A percentile compares a stretch with the other conserved stretches of the same genome.
These are phyloP conservation scores for Selenia dentaria DNA, from an alignment of 2,888 invertebrate genomes.

Conservation along the genomic window DNA sequence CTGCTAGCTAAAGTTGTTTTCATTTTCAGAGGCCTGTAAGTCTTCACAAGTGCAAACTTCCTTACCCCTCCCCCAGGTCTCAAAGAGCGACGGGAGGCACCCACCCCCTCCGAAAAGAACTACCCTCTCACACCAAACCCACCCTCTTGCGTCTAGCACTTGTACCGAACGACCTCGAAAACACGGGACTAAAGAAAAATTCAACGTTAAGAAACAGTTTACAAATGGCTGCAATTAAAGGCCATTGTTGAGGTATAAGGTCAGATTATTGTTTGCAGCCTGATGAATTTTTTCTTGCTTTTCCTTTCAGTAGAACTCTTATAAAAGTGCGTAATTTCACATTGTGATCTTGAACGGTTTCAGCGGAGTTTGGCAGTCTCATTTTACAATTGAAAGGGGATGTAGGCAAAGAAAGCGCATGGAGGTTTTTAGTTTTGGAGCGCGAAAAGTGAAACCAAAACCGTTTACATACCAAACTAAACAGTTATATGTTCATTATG, in stretches of 20 bases:
- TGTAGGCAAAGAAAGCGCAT: slow-evolving; percentile 1
- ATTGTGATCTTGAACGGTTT: slow-evolving; percentile 13
- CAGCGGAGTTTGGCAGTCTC: slow-evolving; percentile 8
- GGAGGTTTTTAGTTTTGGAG: slow-evolving; percentile 6
- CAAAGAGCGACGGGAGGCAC: slow-evolving; percentile 43
- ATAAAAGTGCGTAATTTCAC: slow-evolving; percentile 21
- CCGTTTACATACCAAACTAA: too few species aligned
- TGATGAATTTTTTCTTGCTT: slow-evolving; percentile 37
- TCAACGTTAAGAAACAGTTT: slow-evolving; percentile 28
- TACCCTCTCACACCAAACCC: slow-evolving; percentile 27
- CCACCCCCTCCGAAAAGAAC: slow-evolving; percentile 23
- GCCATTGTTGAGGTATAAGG: slow-evolving; percentile 48
- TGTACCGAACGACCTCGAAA: slow-evolving; percentile 68
- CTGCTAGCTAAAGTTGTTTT: slow-evolving; percentile 24
- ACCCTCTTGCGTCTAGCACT: slow-evolving; percentile 62
- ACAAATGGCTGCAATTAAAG: slow-evolving; percentile 46
- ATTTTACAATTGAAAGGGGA: slow-evolving; percentile 12
- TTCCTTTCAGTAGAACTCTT: slow-evolving; percentile 29
- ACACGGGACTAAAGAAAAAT: slow-evolving; percentile 50
- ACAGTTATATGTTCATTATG: too few species aligned
- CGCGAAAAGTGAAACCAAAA: not conserved
- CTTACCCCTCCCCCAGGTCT: slow-evolving; percentile 35
- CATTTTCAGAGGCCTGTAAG: slow-evolving; percentile 38
- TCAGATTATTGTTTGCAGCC: slow-evolving; percentile 36
- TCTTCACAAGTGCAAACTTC: slow-evolving; percentile 61